A percentile compares a stretch with the other conserved stretches of the same genome.
These are phyloP conservation scores for Coenonympha glycerion DNA, from an alignment of 2,888 invertebrate genomes.

Conservation along the genomic window DNA sequence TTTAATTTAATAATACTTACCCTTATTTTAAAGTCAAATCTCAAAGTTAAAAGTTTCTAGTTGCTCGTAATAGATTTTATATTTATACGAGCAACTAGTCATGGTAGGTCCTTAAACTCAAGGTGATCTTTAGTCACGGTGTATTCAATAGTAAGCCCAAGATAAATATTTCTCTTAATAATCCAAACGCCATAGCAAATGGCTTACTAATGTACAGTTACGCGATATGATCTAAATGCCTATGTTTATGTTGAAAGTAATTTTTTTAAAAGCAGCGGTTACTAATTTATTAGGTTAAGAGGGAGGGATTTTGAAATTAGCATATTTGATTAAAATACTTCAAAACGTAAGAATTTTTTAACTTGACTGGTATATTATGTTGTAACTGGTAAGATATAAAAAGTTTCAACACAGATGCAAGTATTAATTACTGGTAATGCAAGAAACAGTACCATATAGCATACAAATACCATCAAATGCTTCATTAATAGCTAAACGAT, in stretches of 20 bases:
- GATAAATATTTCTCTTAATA: slow-evolving; percentile 54
- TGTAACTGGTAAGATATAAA: background rate
- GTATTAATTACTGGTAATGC: background rate
- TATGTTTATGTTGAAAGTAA: background rate
- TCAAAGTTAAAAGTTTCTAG: too few species aligned
- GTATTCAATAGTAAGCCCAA: slow-evolving; percentile 41
- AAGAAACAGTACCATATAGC: background rate
- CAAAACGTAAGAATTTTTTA: too few species aligned
- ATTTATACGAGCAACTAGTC: too few species aligned
- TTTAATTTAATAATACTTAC: too few species aligned
- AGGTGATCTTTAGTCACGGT: slow-evolving; percentile 43
- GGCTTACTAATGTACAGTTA: slow-evolving; percentile 22
- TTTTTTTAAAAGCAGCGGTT: too few species aligned
- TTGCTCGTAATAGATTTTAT: too few species aligned
- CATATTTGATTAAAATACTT: too few species aligned
- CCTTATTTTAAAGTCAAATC: too few species aligned
- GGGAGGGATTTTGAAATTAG: too few species aligned
- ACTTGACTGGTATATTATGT: too few species aligned
- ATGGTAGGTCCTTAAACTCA: too few species aligned
- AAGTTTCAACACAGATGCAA: background rate
- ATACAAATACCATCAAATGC: slow-evolving; percentile 1
- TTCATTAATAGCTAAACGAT: slow-evolving; percentile 44
- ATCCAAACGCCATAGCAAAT: slow-evolving; percentile 45
- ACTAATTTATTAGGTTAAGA: too few species aligned
- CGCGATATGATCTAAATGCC: slow-evolving; percentile 23